A percentile compares a stretch with the other conserved stretches of the same genome.
Evolutionary conservation across 2,113 vertebrate genomes (phyloP).

Genomic region (Nannobrachium achirus): DNA sequence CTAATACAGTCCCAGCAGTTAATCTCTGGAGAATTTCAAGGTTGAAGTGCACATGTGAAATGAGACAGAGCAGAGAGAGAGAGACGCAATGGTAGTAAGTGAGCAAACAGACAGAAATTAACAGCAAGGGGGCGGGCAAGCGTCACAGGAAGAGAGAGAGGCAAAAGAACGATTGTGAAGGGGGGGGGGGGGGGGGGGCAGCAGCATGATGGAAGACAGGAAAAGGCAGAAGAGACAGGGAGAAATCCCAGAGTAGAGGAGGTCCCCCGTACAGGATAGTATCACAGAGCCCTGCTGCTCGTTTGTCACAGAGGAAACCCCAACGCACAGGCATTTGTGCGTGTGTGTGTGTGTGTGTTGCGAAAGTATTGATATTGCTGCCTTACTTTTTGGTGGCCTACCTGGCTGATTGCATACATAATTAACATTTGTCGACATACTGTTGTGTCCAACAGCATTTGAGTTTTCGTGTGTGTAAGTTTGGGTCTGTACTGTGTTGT

Average conservation of each 20-base stretch:
- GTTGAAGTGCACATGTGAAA: too few relatives aligned
- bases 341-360: too few relatives aligned
- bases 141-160: slow-evolving; percentile 9
- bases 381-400: background rate
- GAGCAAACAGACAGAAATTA: background rate
- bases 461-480: background rate
- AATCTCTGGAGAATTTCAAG: too few relatives aligned
- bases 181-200: background rate
- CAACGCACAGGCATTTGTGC: too few relatives aligned
- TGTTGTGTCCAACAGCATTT: background rate
- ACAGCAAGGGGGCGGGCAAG: too few relatives aligned
- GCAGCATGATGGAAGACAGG: slow-evolving; percentile 11
- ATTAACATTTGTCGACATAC: background rate
- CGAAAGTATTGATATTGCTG: too few relatives aligned
- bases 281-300: slow-evolving; percentile 13
- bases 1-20: too few relatives aligned
- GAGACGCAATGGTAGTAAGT: background rate
- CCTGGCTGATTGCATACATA: background rate
- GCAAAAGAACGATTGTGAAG: background rate
- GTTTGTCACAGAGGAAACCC: slow-evolving; percentile 12
- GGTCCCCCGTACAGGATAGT: slow-evolving; percentile 8
- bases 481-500: slow-evolving; percentile 15
- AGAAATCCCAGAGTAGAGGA: slow-evolving; percentile 2
- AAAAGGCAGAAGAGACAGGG: background rate
- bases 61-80: background rate